These are phyloP conservation scores for Eremobia ochroleuca DNA, from an alignment of 2,888 invertebrate genomes.

Conservation along the genomic window DNA sequence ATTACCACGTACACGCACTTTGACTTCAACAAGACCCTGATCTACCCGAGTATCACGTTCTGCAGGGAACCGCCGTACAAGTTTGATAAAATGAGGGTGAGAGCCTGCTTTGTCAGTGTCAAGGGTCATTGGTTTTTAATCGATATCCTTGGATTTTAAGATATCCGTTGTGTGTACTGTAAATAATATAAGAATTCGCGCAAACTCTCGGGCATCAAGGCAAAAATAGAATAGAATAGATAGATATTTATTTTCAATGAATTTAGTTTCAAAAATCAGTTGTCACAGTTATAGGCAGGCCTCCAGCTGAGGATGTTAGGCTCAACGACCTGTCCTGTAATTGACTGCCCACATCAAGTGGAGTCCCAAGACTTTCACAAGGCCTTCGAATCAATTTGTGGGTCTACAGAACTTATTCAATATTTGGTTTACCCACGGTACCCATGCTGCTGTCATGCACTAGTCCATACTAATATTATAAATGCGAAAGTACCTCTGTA, in stretches of 20 bases:
- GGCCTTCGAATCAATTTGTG: neutral
- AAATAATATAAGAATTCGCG: neutral
- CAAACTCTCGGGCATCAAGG: neutral
- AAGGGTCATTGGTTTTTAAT: too few relatives aligned
- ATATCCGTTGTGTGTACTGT: neutral
- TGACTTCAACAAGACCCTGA: slow-evolving; percentile 92
- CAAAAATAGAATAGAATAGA: neutral
- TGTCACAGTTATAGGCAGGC: neutral
- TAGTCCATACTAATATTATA: neutral
- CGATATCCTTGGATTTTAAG: too few relatives aligned
- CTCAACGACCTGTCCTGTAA: too few relatives aligned
- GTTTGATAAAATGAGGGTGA: slow-evolving; percentile 89
- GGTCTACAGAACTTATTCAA: neutral
- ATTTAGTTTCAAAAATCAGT: neutral
- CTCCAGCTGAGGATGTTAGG: neutral
- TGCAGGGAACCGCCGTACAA: slow-evolving; percentile 93
- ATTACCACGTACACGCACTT: slow-evolving; percentile 93
- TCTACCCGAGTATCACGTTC: slow-evolving; percentile 93
- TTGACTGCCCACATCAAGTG: neutral
- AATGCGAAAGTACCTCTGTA: neutral
- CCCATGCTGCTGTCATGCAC: neutral
- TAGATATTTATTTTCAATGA: neutral
- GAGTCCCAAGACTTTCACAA: neutral
- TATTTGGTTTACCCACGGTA: neutral
- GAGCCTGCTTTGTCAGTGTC: slow-evolving; percentile 49